phyloP scores from a whole-genome alignment of 2,113 vertebrate genomes.

The Verasper variegatus region DNA sequence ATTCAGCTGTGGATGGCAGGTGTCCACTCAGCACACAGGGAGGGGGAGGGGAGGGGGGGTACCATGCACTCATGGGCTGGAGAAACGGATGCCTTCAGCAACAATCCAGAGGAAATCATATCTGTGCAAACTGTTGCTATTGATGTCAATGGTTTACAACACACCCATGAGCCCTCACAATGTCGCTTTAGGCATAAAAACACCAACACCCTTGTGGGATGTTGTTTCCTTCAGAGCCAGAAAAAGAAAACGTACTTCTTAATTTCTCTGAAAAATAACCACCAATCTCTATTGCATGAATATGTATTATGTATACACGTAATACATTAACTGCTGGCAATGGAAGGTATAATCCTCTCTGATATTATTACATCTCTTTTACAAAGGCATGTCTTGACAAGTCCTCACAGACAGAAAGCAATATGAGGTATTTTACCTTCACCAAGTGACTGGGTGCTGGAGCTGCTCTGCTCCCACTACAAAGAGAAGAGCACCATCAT shows the following conservation, averaged over 20 bases:
- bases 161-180: not conserved
- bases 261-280: not conserved
- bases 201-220: not conserved
- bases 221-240: conserved; percentile 1
- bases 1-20: conserved; percentile 59
- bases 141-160: conserved; percentile 24
- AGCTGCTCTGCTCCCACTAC: conserved; percentile 23
- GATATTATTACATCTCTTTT: not conserved
- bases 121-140: conserved; percentile 21
- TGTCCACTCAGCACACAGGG: conserved; percentile 62
- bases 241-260: not conserved
- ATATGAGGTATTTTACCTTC: conserved; percentile 18
- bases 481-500: conserved; percentile 34
- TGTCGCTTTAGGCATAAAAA: conserved; percentile 15
- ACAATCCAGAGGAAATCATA: conserved; percentile 31
- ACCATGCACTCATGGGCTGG: conserved; percentile 5
- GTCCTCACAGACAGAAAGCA: not conserved
- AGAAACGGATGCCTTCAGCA: conserved; percentile 35
- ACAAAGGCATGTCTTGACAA: not conserved
- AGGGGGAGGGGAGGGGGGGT: conserved; percentile 11
- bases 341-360: not conserved
- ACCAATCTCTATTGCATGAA: not conserved
- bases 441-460: conserved; percentile 1
- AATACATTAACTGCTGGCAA: not conserved
- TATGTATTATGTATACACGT: not conserved